Base-by-base conservation (phyloP, 2,888 invertebrate genomes). In the Drosophila barbarae region DNA sequence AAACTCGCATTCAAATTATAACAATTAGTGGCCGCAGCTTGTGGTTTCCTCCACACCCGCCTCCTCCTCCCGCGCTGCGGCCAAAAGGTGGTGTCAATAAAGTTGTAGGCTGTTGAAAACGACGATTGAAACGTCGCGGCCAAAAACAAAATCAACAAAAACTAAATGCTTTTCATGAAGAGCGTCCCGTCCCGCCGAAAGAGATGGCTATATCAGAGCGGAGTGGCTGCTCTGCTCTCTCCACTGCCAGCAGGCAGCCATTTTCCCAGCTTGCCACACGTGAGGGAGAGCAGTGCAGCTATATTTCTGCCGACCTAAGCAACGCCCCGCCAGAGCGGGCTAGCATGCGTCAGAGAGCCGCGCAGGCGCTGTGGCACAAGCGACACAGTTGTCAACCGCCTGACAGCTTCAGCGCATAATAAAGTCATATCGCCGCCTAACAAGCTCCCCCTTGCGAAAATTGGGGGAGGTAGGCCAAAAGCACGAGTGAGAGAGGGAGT, bases 311-410 rank as follows among this genome's bases (percentile, higher is more conserved):
- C 18, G 12, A 3, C 5, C 32, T 47, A 57, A 72, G 77, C 65
- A 72, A 70, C 72, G 77, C 77, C 74, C 74, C 64, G 26, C 52
- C 32, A 56, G 63, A 63, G 68, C 23, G 42, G 52, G 44, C 38
- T 47, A 46, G 55, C 52, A 23, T 12, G 30, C 10, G 13, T 68
- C 60, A 59, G 56, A 57, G 53, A 58, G 61, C 51, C 50, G 66
- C 76, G 79, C 76, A 75, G 71, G 54, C 66, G 69, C 77, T 28
- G 55, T 55, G 35, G 35, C 35, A 35, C 55, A 42, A 67, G 73
- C 80, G 86, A 86, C 86, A 84, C 74, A 87, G 86, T 81, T 86
- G 86, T 86, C 86, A 86, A 87, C 76, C 83, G 73, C 73, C 71
- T 83, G 82, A 83, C 82, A 83, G 82, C 84, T 77, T 75, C 85